These are phyloP conservation scores for Calliphora vomitoria DNA, from an alignment of 2,888 invertebrate species.

Conservation along the genomic window DNA sequence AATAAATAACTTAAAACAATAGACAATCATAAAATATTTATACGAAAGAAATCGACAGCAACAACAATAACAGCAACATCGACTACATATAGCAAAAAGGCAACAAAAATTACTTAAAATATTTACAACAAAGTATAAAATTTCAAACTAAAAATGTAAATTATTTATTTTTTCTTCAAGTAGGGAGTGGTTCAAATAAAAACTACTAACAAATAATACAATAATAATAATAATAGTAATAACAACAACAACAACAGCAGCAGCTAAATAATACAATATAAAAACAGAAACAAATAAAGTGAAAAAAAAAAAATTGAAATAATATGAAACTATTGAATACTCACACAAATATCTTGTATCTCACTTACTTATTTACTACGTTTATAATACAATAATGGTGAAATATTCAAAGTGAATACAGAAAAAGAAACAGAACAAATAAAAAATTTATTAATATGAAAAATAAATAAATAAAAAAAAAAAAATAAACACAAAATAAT, in stretches of 20 bases:
- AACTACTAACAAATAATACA: slow-evolving; percentile 61
- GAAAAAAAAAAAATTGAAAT: slow-evolving; percentile 15
- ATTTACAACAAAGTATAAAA: slow-evolving; percentile 71
- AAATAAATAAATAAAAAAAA: slow-evolving; percentile 59
- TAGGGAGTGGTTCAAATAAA: slow-evolving; percentile 76
- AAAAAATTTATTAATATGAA: slow-evolving; percentile 66
- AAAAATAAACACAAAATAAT: slow-evolving; percentile 50
- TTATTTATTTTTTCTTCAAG: slow-evolving; percentile 60
- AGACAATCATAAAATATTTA: slow-evolving; percentile 65
- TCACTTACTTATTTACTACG: slow-evolving; percentile 1
- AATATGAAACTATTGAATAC: slow-evolving; percentile 60
- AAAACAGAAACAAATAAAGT: slow-evolving; percentile 39
- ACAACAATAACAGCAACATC: slow-evolving; percentile 53
- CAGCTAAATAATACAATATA: slow-evolving; percentile 32
- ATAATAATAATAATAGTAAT: slow-evolving; percentile 24
- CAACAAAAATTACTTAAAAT: slow-evolving; percentile 49
- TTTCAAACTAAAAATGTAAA: slow-evolving; percentile 73
- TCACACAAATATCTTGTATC: neutral
- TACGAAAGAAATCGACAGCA: slow-evolving; percentile 58
- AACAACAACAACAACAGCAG: slow-evolving; percentile 41
- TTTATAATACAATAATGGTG: slow-evolving; percentile 30
- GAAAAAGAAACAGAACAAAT: slow-evolving; percentile 59
- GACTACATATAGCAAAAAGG: no score
- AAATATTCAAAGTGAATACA: slow-evolving; percentile 43
- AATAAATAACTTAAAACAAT: slow-evolving; percentile 49